These are phyloP conservation scores for Sphenodon punctatus DNA, from an alignment of 2,797 vertebrate genomes.

Conservation along the genomic window DNA sequence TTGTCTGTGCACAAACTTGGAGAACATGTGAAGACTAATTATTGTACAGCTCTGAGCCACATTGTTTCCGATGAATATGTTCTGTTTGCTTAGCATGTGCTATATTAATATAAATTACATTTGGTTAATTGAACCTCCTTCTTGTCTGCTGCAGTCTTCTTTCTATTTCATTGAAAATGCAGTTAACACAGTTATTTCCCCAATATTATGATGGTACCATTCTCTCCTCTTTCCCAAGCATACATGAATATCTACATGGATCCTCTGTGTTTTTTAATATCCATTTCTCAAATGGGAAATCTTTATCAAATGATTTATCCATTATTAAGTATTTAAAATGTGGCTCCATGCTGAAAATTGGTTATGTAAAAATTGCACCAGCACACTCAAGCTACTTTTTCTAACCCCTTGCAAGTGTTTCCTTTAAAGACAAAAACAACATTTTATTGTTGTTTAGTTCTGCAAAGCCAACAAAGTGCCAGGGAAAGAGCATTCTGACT, in stretches of 20 bases:
- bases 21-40: slow-evolving; percentile 11
- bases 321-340: not conserved
- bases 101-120: not conserved
- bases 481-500: fast-evolving
- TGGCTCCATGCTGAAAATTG: not conserved
- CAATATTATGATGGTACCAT: not conserved
- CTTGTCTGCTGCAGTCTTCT: not conserved
- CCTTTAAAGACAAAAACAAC: not conserved
- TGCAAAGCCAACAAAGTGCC: not conserved
- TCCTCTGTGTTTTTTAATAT: not conserved
- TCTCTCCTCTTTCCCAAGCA: not conserved
- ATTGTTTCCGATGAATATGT: slow-evolving; percentile 29
- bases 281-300: not conserved
- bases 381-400: not conserved
- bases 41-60: not conserved
- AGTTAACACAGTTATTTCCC: not conserved
- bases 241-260: fast-evolving
- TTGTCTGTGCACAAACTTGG: not conserved
- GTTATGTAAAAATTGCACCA: not conserved
- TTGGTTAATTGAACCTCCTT: not conserved
- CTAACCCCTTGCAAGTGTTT: too few relatives aligned
- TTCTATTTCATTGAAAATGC: not conserved
- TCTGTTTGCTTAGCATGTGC: not conserved
- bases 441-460: not conserved
- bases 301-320: not conserved